Conservation (phyloP, 2,888 invertebrate genomes). For the Hypomecis punctinalis region DNA sequence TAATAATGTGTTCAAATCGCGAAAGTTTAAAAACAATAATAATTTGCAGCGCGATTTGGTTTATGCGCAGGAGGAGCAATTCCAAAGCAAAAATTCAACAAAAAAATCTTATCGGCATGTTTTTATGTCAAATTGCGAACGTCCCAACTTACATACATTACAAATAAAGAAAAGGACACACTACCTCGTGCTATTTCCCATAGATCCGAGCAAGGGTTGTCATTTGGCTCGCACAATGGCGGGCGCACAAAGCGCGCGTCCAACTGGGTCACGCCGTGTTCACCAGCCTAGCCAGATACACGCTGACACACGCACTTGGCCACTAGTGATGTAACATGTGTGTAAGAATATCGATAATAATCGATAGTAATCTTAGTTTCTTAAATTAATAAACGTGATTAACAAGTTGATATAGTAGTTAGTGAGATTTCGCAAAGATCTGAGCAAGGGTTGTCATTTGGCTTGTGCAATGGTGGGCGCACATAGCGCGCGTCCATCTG, state of each 20-base stretch:
- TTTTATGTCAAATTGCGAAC: too few species aligned
- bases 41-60: too few species aligned
- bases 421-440: too few species aligned
- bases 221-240: constrained; percentile 51
- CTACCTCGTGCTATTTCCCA: constrained; percentile 13
- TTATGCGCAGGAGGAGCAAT: too few species aligned
- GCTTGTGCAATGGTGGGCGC: constrained; percentile 48
- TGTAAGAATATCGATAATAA: neutral
- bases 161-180: neutral
- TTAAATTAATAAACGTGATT: too few species aligned
- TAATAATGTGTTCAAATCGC: too few species aligned
- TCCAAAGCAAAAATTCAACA: too few species aligned
- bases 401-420: too few species aligned
- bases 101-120: too few species aligned
- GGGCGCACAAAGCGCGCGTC: constrained; percentile 48
- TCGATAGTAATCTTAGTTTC: too few species aligned
- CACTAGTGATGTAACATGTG: neutral
- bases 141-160: too few species aligned
- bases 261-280: constrained; percentile 52
- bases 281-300: constrained; percentile 39
- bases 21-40: too few species aligned
- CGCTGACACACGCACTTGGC: constrained; percentile 6
- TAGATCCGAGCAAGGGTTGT: constrained; percentile 33
- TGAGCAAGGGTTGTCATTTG: constrained; percentile 45
- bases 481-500: constrained; percentile 51